phyloP scores from a whole-genome alignment of 1,140 invertebrate species.

The Frieseomelitta varia region DNA sequence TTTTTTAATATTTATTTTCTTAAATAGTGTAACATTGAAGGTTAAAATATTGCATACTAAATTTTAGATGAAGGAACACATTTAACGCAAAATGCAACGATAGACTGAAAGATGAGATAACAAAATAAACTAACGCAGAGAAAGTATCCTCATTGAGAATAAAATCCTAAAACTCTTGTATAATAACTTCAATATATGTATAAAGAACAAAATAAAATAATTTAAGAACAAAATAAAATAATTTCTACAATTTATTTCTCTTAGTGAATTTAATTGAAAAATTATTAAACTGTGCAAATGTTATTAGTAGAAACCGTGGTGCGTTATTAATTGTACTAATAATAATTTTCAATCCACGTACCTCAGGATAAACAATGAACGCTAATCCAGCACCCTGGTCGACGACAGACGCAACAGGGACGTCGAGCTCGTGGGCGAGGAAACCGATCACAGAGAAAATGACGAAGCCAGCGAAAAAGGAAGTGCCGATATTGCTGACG shows the following conservation, averaged over 20 bases:
- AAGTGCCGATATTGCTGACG: conserved; percentile 89
- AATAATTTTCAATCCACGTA: conserved; percentile 68
- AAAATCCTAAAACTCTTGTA: too few species aligned
- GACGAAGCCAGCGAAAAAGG: conserved; percentile 90
- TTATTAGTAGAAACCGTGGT: too few species aligned
- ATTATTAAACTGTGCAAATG: too few species aligned
- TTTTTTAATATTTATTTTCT: neutral
- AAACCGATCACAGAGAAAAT: conserved; percentile 92
- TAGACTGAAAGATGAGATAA: neutral
- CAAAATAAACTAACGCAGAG: neutral
- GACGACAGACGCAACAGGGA: conserved; percentile 88
- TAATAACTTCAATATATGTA: too few species aligned
- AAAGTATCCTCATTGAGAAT: too few species aligned
- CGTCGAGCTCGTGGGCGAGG: conserved; percentile 88
- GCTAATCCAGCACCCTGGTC: conserved; percentile 91
- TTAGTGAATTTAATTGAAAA: too few species aligned
- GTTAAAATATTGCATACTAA: neutral
- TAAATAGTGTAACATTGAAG: neutral
- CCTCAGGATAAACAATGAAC: conserved; percentile 94
- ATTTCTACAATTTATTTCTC: too few species aligned
- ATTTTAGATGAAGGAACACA: neutral
- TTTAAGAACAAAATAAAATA: too few species aligned
- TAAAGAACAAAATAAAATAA: too few species aligned
- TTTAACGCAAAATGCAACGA: neutral
- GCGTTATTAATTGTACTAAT: neutral